Conservation (phyloP, 2,797 vertebrate species). For the Xiphophorus birchmanni region DNA sequence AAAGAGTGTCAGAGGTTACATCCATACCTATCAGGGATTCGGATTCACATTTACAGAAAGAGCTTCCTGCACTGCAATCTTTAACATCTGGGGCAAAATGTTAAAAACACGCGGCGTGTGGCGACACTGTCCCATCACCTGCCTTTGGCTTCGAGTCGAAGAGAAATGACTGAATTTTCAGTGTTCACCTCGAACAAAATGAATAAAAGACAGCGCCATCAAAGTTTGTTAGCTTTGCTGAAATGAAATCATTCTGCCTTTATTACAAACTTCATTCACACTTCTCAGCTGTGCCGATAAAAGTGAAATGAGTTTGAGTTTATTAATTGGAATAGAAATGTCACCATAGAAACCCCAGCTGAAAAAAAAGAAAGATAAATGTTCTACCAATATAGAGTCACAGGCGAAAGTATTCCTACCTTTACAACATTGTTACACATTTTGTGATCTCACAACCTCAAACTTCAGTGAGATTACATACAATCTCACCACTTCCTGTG, state of each 20-base stretch:
- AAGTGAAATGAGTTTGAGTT: constrained; percentile 29
- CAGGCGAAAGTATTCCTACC: neutral
- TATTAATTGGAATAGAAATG: constrained; percentile 21
- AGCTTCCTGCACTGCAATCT: constrained; percentile 40
- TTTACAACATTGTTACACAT: neutral
- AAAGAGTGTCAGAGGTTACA: constrained; percentile 50
- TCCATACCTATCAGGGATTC: constrained; percentile 23
- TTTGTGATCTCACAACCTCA: neutral
- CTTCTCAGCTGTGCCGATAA: constrained; percentile 24
- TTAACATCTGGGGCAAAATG: constrained; percentile 32
- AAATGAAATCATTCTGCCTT: constrained; percentile 35
- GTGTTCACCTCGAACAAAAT: constrained; percentile 12
- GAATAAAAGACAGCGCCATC: constrained; percentile 17
- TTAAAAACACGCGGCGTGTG: constrained; percentile 24
- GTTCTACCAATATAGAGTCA: constrained; percentile 7
- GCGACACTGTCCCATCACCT: constrained; percentile 5
- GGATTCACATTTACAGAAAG: constrained; percentile 27
- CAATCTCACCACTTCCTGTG: too few species aligned
- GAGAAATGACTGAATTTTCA: constrained; percentile 29
- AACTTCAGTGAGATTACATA: neutral
- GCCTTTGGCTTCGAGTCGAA: constrained; percentile 15
- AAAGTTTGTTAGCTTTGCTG: constrained; percentile 24
- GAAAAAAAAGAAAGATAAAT: constrained; percentile 22
- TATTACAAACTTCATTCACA: constrained; percentile 39
- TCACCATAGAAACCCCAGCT: constrained; percentile 6